These are phyloP conservation scores for Nasonia oneida DNA, from an alignment of 2,888 invertebrate genomes.

Conservation along the genomic window DNA sequence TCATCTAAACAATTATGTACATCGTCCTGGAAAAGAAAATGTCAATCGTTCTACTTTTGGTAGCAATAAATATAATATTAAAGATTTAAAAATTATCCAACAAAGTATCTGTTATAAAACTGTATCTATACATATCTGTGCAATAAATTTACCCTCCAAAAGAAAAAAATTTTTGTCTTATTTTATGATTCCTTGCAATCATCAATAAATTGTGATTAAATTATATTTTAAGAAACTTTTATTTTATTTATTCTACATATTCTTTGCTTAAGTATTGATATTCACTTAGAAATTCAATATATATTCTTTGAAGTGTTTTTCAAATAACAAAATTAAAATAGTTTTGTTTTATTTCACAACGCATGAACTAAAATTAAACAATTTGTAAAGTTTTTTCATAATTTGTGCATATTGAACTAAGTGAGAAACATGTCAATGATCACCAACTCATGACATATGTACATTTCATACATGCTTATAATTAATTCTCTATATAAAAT, in stretches of 20 bases:
- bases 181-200: neutral
- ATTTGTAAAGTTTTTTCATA: neutral
- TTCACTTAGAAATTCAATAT: neutral
- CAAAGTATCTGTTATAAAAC: conserved; percentile 49
- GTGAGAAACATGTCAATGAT: neutral
- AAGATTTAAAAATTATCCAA: conserved; percentile 36
- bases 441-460: neutral
- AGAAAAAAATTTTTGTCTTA: conserved; percentile 34
- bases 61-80: conserved; percentile 54
- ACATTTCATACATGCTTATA: neutral
- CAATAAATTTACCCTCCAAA: conserved; percentile 72
- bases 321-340: neutral
- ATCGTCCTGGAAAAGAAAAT: conserved; percentile 50
- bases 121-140: conserved; percentile 76
- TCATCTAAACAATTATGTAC: conserved; percentile 60
- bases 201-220: neutral
- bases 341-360: neutral
- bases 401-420: conserved; percentile 2
- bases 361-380: neutral
- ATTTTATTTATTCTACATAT: neutral
- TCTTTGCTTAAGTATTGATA: neutral
- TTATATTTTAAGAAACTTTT: neutral
- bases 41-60: conserved; percentile 45
- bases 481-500: neutral
- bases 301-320: neutral